phyloP scores from a whole-genome alignment of 1,140 invertebrate genomes.

The Drosophila kanapiae region DNA sequence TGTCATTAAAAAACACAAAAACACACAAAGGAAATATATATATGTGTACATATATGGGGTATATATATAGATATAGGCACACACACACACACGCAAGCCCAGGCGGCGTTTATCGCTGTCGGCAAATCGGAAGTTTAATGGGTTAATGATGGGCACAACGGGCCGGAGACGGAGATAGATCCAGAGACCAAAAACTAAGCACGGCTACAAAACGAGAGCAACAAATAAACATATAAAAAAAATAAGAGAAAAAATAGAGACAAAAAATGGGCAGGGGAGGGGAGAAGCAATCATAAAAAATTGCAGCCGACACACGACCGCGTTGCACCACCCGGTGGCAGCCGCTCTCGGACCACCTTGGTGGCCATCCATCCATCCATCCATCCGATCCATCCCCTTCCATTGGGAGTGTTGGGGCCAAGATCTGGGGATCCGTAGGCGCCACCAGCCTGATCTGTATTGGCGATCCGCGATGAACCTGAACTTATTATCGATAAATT shows the following conservation, averaged over 20 bases:
- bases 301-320: constrained; percentile 74
- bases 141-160: constrained; percentile 75
- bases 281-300: constrained; percentile 75
- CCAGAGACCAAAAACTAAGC: constrained; percentile 34
- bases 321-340: constrained; percentile 74
- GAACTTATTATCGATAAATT: constrained; percentile 24
- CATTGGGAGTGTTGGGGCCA: not conserved
- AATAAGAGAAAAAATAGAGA: constrained; percentile 40
- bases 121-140: constrained; percentile 84
- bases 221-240: constrained; percentile 83
- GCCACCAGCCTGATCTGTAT: not conserved
- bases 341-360: constrained; percentile 72
- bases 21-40: constrained; percentile 33
- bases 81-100: constrained; percentile 10
- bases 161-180: constrained; percentile 23
- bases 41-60: not conserved
- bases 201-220: constrained; percentile 33
- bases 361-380: constrained; percentile 29
- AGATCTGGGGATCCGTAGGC: not conserved
- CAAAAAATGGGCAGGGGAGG: constrained; percentile 39
- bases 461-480: no score
- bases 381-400: not conserved
- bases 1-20: constrained; percentile 72
- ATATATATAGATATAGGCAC: constrained; percentile 17
- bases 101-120: constrained; percentile 78